Evolutionary conservation across 2,888 invertebrate genomes (phyloP).

Genomic region (Cartodere bifasciata): DNA sequence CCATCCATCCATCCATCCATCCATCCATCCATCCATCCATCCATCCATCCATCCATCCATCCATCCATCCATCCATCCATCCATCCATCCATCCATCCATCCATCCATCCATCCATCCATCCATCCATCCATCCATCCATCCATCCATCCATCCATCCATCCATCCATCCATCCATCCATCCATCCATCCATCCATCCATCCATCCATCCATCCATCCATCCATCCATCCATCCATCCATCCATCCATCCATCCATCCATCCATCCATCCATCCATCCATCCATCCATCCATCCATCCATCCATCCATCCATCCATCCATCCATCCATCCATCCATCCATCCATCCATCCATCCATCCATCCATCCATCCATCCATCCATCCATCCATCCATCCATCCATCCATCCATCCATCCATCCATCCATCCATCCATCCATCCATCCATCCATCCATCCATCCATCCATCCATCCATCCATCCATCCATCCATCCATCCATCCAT

Average conservation of each 20-base stretch:
- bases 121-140: conserved; percentile 2
- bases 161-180: conserved; percentile 2
- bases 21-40: conserved; percentile 2
- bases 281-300: conserved; percentile 2
- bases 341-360: conserved; percentile 2
- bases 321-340: conserved; percentile 2
- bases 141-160: conserved; percentile 2
- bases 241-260: conserved; percentile 2
- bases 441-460: conserved; percentile 2
- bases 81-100: conserved; percentile 2
- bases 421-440: conserved; percentile 2
- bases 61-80: conserved; percentile 2
- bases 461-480: conserved; percentile 2
- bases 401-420: conserved; percentile 2
- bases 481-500: conserved; percentile 2
- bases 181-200: conserved; percentile 2
- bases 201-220: conserved; percentile 2
- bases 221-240: conserved; percentile 2
- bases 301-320: conserved; percentile 2
- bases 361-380: conserved; percentile 2
- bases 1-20: conserved; percentile 2
- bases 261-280: conserved; percentile 2
- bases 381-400: conserved; percentile 2
- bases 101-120: conserved; percentile 2
- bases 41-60: conserved; percentile 2